These are phyloP conservation scores for Anolis carolinensis DNA, from an alignment of 2,113 vertebrate species.

Conservation along the genomic window DNA sequence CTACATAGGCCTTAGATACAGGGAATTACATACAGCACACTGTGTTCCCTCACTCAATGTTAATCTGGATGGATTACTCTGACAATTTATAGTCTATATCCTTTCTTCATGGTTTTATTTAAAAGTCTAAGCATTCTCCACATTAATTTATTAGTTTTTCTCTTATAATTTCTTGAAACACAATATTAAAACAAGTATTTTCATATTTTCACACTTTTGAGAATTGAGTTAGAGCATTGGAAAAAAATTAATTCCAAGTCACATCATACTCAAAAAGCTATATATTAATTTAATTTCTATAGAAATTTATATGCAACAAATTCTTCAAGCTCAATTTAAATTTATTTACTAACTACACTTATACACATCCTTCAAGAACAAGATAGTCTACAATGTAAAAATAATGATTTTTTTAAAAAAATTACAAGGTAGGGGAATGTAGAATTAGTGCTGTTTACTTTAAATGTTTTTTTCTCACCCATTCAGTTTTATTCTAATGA, in stretches of 20 bases:
- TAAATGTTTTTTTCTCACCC: neutral
- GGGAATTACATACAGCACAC: no score
- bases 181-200: no score
- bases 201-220: no score
- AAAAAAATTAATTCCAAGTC: neutral
- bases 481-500: neutral
- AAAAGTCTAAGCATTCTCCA: neutral
- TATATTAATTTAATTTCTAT: neutral
- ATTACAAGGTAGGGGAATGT: neutral
- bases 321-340: neutral
- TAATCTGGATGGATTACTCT: neutral
- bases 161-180: neutral
- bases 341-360: neutral
- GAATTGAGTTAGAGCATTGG: no score
- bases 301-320: neutral
- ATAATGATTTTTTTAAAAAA: neutral
- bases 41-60: no score
- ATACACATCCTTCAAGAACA: no score
- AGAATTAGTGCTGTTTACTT: neutral
- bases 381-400: neutral
- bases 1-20: no score
- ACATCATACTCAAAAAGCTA: neutral
- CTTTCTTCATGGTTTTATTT: neutral
- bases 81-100: neutral
- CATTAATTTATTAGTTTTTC: neutral